phyloP scores from a whole-genome alignment of 2,797 vertebrate genomes.

The Lepus townsendii region DNA sequence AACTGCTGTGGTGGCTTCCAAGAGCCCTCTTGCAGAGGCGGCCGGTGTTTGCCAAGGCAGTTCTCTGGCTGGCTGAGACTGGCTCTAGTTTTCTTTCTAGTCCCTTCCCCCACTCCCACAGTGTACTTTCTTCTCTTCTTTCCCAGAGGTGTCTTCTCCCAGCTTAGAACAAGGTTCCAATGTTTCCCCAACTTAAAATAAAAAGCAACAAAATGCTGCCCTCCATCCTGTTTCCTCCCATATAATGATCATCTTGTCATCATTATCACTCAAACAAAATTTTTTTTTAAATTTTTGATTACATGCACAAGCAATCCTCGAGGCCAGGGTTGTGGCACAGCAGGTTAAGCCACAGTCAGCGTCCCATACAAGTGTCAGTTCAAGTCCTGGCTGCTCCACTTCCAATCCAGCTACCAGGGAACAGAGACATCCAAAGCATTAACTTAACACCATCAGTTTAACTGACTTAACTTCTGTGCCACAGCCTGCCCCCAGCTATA shows the following conservation, averaged over 20 bases:
- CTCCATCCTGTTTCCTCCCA: background rate
- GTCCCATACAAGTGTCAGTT: too few species aligned
- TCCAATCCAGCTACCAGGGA: too few species aligned
- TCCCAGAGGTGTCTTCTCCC: conserved; percentile 61
- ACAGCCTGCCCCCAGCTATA: background rate
- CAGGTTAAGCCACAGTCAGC: too few species aligned
- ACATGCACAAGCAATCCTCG: too few species aligned
- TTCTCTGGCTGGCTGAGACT: conserved; percentile 28
- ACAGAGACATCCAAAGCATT: too few species aligned
- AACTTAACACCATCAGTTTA: too few species aligned
- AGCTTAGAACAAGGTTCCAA: conserved; percentile 51
- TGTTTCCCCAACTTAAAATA: conserved; percentile 51
- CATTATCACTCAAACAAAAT: background rate
- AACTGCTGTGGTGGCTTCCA: conserved; percentile 34
- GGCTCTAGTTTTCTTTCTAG: conserved; percentile 32
- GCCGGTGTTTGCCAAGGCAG: background rate
- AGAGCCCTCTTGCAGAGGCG: conserved; percentile 41
- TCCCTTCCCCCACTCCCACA: background rate
- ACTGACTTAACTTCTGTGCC: background rate
- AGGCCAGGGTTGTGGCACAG: too few species aligned
- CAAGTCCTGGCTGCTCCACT: too few species aligned
- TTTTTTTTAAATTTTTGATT: too few species aligned
- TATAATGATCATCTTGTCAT: conserved; percentile 27
- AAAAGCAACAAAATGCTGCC: conserved; percentile 48
- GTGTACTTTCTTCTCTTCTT: conserved; percentile 58